These are phyloP conservation scores for Centropus unirufus DNA, from an alignment of 2,113 vertebrate genomes.

Conservation along the genomic window DNA sequence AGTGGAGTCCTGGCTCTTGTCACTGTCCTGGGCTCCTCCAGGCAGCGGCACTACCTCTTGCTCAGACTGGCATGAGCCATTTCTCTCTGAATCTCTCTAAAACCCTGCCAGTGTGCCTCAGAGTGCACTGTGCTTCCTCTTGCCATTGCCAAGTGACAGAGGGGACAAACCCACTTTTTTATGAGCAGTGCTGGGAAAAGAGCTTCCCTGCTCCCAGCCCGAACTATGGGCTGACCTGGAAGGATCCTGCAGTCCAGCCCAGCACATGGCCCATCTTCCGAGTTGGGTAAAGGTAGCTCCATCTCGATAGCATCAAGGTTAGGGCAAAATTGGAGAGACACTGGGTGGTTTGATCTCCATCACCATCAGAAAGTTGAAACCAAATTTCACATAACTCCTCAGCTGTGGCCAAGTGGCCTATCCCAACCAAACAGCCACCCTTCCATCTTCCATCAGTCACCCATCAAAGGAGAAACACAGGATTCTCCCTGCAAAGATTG, in stretches of 20 bases:
- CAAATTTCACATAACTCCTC: neutral
- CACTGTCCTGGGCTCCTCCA: neutral
- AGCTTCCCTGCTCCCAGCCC: neutral
- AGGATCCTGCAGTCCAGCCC: neutral
- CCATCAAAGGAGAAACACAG: neutral
- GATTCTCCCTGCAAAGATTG: neutral
- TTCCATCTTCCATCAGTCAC: neutral
- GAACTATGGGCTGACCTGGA: neutral
- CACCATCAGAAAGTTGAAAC: neutral
- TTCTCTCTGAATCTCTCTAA: neutral
- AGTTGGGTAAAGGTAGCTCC: neutral
- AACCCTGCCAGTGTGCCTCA: neutral
- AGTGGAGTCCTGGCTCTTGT: neutral
- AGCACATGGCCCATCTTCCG: neutral
- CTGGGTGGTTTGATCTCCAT: neutral
- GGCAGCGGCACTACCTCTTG: neutral
- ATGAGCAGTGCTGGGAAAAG: neutral
- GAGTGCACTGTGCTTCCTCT: neutral
- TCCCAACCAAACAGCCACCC: rapidly evolving
- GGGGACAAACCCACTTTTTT: neutral
- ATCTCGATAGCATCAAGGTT: neutral
- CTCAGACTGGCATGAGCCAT: neutral
- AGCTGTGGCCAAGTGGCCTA: neutral
- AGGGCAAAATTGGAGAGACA: neutral
- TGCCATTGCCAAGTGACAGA: neutral